Base-by-base conservation (phyloP, 2,888 invertebrate genomes). In the Cepaea hortensis region DNA sequence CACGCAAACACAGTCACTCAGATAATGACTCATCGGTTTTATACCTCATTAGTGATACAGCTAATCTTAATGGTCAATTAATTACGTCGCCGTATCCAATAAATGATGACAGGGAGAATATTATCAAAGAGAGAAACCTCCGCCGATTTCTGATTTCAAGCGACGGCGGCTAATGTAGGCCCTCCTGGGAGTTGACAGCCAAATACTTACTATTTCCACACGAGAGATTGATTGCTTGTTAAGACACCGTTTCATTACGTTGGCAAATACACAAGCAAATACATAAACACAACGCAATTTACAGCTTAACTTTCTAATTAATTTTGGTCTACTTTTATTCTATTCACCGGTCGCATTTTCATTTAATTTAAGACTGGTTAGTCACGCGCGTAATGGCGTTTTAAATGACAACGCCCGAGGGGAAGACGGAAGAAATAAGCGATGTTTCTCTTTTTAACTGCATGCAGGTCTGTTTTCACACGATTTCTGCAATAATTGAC, bases 181-280 rank as follows among this genome's bases (percentile, higher is more conserved):
- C n/a, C 13, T 35, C 62, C 35, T 3, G 62, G 35, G 61, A 18
- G 15, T 1, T 15, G 61, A 62, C 62, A 79, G 0, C 62, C 4
- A 3, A 79, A 62, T 61, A 35, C 62, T 79, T 35, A 61, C 79
- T 35, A 18, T 62, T 11, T 3, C 62, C 7, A 35, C 6, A 61
- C 62, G 62, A 20, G 23, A 79, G 62, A 79, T 79, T 50, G 15
- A 79, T 79, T 79, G 79, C 79, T 62, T 23, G 79, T 79, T 79
- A 79, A 46, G 79, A 20, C 61, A 35, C 62, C 61, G 35, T 23
- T 79, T 3, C 35, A 79, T 62, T 35, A 3, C 7, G 3, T 79
- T 62, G 5, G 11, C 13, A 35, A 15, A 79, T 65, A 62, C 13
- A 0, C 61, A 79, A 61, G 35, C 61, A 79, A 79, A 62, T 13